Evolutionary conservation across 2,888 invertebrate species (phyloP), one percentile per base, ranked within the genome.

Genomic region (Anarsia innoxiella): DNA sequence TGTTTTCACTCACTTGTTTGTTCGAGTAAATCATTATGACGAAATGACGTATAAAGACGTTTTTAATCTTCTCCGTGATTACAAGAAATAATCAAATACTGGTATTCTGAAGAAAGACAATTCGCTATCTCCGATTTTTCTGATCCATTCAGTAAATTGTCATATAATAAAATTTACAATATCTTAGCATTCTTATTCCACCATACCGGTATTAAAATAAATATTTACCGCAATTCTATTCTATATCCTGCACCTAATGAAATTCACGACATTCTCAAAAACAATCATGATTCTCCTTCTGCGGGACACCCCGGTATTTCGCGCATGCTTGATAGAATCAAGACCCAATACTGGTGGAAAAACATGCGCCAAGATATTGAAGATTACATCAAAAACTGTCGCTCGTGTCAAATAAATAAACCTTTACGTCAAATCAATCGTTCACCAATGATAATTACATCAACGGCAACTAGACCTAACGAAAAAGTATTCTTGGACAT

Each of bases 261-360:
- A 44, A 39, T 49, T 0, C 2, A 49, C 41, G 27, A 50, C 49
- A 3, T 12, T 25, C 1, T 19, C 19, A 19, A 19, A 19, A 8
- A 19, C 8, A 19, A 19, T 19, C 19, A n/a, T n/a, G n/a, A n/a
- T n/a, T n/a, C n/a, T n/a, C n/a, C n/a, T n/a, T n/a, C n/a, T n/a
- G n/a, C n/a, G n/a, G n/a, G n/a, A n/a, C n/a, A n/a, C n/a, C n/a
- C n/a, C n/a, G n/a, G n/a, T n/a, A n/a, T n/a, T n/a, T n/a, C n/a
- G n/a, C n/a, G n/a, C n/a, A n/a, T n/a, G n/a, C n/a, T n/a, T n/a
- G n/a, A n/a, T n/a, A n/a, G n/a, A n/a, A n/a, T n/a, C n/a, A n/a
- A n/a, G n/a, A n/a, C n/a, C n/a, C n/a, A n/a, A n/a, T n/a, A n/a
- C n/a, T n/a, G n/a, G n/a, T n/a, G n/a, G n/a, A n/a, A n/a, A n/a